Base-by-base conservation (phyloP, 2,113 vertebrate species). In the Entelurus aequoreus region DNA sequence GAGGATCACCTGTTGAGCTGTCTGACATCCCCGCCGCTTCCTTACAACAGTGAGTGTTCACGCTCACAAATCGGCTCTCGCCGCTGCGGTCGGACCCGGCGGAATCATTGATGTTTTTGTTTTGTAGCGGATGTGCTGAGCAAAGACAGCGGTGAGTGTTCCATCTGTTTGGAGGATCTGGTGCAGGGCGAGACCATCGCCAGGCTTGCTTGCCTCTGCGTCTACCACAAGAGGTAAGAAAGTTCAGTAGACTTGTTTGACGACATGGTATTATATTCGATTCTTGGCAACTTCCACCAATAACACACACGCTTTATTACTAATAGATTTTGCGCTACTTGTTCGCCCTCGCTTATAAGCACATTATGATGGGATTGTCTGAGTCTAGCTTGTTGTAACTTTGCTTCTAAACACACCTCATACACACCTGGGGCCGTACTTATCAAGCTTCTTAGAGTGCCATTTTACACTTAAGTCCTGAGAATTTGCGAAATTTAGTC, bases 1-100 rank as follows among this genome's bases (percentile, higher is more conserved):
- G 90, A 92, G 78, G 90, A 91, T 72, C 91, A 92, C 80, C 86
- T 91, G 67, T 76, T 92, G 77, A 90, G 88, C 84, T 92, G 91
- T 75, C 88, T 92, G 75, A 91, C 89, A 0, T 90, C 89, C 59
- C 91, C 89, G 9, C 84, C 89, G 2, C 83, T 92, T 49, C 90
- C 90, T 54, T 91, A 91, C 85, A 92, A 92, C 38, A 88, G 91
- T 92, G 68, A 80, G 89, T 60, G 12, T 36, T 8, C 19, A 1
- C 9, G 21, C 8, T 13, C 14, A 8, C 1, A 37, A 48, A 48
- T 35, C 58, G 4, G 3, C 1, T 35, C 13, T 35, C 8, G 40
- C 4, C 19, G 38, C 8, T 46, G 3, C 49, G 5, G 14, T 19
- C 15, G 12, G n/a, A 51, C 4, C 15, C 14, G 9, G n/a, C 16